Percentiles rank a stretch among this genome's conserved stretches.
Evolutionary conservation across 2,113 vertebrate species (phyloP).

Genomic region (Oxyura jamaicensis): DNA sequence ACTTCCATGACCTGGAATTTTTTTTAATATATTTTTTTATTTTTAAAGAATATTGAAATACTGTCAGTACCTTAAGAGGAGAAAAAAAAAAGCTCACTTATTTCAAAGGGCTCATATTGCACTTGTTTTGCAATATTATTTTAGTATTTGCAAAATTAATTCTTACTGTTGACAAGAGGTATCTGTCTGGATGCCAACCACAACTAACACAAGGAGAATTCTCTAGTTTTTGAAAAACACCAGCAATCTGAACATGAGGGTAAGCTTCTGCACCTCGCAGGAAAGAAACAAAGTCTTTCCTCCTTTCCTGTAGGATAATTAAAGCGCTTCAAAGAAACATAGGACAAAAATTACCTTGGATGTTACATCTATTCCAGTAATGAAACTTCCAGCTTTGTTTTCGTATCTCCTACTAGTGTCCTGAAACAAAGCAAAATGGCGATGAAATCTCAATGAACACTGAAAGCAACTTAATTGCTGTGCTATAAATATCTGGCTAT

Average conservation of each 20-base stretch:
- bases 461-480: neutral
- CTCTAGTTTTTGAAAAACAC: neutral
- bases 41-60: neutral
- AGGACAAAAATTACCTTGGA: conserved; percentile 86
- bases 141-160: neutral
- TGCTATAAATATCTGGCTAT: neutral
- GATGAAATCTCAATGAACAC: neutral
- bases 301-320: conserved; percentile 34
- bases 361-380: conserved; percentile 97
- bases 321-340: neutral
- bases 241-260: neutral
- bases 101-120: neutral
- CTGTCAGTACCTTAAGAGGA: neutral
- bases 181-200: neutral
- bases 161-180: neutral
- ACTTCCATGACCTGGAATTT: neutral
- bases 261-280: neutral
- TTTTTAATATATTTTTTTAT: no score
- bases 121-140: neutral
- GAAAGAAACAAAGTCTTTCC: neutral
- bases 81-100: neutral
- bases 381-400: conserved; percentile 97
- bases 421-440: conserved; percentile 71
- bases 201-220: neutral
- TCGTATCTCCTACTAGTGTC: conserved; percentile 93